Evolutionary conservation across 1,140 invertebrate genomes (phyloP).

Genomic region (Plectrocnemia conspersa): DNA sequence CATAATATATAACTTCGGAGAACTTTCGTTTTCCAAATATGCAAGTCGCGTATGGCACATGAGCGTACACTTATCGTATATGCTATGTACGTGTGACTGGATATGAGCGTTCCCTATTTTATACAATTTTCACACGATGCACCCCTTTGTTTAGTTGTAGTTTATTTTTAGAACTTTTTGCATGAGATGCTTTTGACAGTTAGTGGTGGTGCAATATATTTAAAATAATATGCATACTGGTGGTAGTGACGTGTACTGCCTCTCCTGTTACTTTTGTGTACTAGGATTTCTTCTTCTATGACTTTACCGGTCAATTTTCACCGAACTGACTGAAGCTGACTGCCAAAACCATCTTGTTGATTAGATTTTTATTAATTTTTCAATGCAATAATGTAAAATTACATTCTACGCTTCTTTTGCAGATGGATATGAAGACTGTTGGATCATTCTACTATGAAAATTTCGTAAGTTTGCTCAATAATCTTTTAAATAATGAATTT

Average conservation of each 20-base stretch:
- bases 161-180: conserved; percentile 18
- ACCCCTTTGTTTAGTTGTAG: conserved; percentile 11
- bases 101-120: conserved; percentile 1
- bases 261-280: background rate
- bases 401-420: conserved; percentile 50
- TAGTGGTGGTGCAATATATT: conserved; percentile 11
- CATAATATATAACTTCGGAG: background rate
- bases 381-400: conserved; percentile 1
- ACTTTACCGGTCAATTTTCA: background rate
- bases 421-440: conserved; percentile 91
- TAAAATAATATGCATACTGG: too few relatives aligned
- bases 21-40: background rate
- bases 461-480: conserved; percentile 73
- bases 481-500: conserved; percentile 6
- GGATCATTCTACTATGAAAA: conserved; percentile 91
- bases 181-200: conserved; percentile 32
- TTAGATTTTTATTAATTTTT: conserved; percentile 6
- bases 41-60: too few relatives aligned
- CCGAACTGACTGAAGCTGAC: conserved; percentile 8
- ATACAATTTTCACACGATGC: too few relatives aligned
- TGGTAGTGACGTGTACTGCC: conserved; percentile 16
- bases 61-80: too few relatives aligned
- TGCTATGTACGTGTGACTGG: too few relatives aligned
- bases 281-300: background rate
- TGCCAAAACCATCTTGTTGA: conserved; percentile 23